phyloP scores from a whole-genome alignment of 2,888 invertebrate genomes.

The Ametastegia equiseti region DNA sequence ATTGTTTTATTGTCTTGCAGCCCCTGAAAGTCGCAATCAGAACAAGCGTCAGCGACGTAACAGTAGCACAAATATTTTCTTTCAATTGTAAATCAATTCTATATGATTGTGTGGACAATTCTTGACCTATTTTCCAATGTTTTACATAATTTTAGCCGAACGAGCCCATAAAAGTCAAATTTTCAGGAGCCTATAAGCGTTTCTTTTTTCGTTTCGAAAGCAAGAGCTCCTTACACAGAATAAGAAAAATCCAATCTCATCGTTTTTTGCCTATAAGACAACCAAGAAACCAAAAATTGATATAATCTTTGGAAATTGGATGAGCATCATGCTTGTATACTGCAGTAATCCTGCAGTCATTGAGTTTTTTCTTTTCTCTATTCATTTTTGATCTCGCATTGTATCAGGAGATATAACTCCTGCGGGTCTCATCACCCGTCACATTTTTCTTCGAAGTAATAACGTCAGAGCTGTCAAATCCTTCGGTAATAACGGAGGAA shows the following conservation, averaged over 20 bases:
- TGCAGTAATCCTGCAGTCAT: neutral
- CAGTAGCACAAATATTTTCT: neutral
- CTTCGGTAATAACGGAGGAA: conserved; percentile 41
- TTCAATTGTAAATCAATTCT: neutral
- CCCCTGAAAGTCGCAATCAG: conserved; percentile 63
- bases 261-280: too few relatives aligned
- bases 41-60: neutral
- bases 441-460: conserved; percentile 30
- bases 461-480: conserved; percentile 42
- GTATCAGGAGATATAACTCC: conserved; percentile 18
- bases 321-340: neutral
- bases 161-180: too few relatives aligned
- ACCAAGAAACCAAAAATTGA: neutral
- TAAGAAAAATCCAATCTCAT: too few relatives aligned
- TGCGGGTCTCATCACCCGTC: conserved; percentile 15
- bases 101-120: too few relatives aligned
- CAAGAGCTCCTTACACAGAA: too few relatives aligned
- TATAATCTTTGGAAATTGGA: neutral
- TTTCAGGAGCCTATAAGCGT: too few relatives aligned
- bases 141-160: too few relatives aligned
- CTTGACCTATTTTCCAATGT: too few relatives aligned
- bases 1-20: conserved; percentile 68
- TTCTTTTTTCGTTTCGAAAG: too few relatives aligned
- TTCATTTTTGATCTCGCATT: neutral
- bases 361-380: neutral